A percentile compares a stretch with the other conserved stretches of the same genome.
phyloP scores from a whole-genome alignment of 1,140 invertebrate species.

The Drosophila serrata region DNA sequence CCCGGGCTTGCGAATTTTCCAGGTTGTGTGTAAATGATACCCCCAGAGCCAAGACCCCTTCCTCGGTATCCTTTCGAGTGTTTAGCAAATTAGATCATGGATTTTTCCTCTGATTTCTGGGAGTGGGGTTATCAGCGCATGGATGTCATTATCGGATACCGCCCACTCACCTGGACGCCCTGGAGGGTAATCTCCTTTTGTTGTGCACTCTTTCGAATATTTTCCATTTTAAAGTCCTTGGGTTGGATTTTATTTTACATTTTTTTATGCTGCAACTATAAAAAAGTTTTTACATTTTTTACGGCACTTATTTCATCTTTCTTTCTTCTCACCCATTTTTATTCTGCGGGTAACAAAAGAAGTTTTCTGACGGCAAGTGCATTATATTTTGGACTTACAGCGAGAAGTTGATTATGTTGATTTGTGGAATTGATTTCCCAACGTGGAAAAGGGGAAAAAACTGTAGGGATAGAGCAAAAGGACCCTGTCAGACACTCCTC shows the following conservation, averaged over 20 bases:
- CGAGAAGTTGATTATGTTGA: constrained; percentile 80
- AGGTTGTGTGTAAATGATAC: constrained; percentile 47
- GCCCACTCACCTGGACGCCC: constrained; percentile 49
- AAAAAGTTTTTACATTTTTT: constrained; percentile 84
- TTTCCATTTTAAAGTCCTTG: constrained; percentile 45
- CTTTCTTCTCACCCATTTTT: constrained; percentile 41
- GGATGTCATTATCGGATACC: constrained; percentile 68
- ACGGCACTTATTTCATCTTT: constrained; percentile 66
- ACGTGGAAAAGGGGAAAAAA: background rate
- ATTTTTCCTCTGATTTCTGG: constrained; percentile 63
- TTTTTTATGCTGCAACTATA: constrained; percentile 78
- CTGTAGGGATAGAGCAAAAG: constrained; percentile 1
- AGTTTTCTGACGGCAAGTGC: constrained; percentile 67
- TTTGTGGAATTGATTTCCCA: constrained; percentile 77
- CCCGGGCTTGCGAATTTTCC: constrained; percentile 12
- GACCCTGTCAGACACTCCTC: constrained; percentile 38
- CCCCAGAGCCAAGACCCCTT: background rate
- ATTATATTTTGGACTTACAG: constrained; percentile 79
- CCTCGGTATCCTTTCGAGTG: constrained; percentile 34
- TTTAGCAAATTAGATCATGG: constrained; percentile 79
- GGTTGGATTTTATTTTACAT: constrained; percentile 74
- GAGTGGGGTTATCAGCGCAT: constrained; percentile 37
- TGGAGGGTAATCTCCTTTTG: constrained; percentile 60
- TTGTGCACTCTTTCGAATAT: constrained; percentile 61
- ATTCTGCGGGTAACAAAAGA: constrained; percentile 61